phyloP scores from a whole-genome alignment of 92 coral and sea anemone species.

The Bergia sp. region DNA sequence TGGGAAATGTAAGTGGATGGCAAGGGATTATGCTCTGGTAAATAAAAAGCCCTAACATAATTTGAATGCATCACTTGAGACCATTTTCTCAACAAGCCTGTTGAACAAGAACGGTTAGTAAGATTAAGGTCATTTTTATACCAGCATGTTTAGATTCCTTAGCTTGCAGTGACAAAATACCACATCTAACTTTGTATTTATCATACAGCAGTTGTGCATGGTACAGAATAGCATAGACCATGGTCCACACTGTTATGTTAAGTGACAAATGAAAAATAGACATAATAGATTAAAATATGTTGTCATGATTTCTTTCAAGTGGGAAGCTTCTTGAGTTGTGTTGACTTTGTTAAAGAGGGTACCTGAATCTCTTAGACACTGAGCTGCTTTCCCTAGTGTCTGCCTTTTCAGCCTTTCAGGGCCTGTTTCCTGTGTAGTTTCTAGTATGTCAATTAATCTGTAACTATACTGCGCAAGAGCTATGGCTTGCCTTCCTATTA shows the following conservation, averaged over 20 bases:
- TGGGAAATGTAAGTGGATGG: slow-evolving; percentile 39
- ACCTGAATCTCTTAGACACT: slow-evolving; percentile 63
- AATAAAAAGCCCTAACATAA: slow-evolving; percentile 66
- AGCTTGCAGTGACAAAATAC: slow-evolving; percentile 58
- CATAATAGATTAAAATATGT: slow-evolving; percentile 53
- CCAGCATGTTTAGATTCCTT: slow-evolving; percentile 71
- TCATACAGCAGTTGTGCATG: slow-evolving; percentile 56
- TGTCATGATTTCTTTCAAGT: slow-evolving; percentile 38
- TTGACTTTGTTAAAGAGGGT: slow-evolving; percentile 63
- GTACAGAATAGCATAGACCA: slow-evolving; percentile 66
- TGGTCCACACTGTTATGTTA: slow-evolving; percentile 66
- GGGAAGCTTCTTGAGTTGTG: slow-evolving; percentile 42
- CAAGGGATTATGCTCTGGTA: slow-evolving; percentile 65
- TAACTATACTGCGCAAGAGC: slow-evolving; percentile 57
- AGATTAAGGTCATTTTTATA: slow-evolving; percentile 53
- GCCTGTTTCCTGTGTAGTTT: slow-evolving; percentile 44
- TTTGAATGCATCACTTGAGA: slow-evolving; percentile 67
- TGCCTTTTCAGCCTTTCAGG: slow-evolving; percentile 52
- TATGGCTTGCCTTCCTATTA: slow-evolving; percentile 65
- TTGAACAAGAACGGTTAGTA: slow-evolving; percentile 51
- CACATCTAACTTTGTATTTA: slow-evolving; percentile 59
- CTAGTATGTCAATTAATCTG: slow-evolving; percentile 55
- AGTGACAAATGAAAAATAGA: slow-evolving; percentile 41
- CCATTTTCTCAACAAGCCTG: slow-evolving; percentile 57
- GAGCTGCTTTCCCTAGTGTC: slow-evolving; percentile 57